These are phyloP conservation scores for Herpetotheres cachinnans DNA, from an alignment of 2,113 vertebrate genomes.

Conservation along the genomic window DNA sequence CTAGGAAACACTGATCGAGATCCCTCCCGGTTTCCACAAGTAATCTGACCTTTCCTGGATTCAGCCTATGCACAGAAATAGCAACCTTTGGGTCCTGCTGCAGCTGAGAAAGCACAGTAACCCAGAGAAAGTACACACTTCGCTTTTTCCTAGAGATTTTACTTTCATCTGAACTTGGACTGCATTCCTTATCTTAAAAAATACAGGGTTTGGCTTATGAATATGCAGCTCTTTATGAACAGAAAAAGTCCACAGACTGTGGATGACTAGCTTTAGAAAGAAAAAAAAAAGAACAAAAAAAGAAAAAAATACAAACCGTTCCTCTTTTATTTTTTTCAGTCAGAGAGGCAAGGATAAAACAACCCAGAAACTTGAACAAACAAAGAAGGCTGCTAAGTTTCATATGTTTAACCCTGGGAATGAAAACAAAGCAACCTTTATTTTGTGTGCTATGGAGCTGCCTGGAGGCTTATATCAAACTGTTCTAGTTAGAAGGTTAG, in stretches of 20 bases:
- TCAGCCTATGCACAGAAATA: not conserved
- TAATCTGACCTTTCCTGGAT: not conserved
- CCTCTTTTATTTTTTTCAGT: not conserved
- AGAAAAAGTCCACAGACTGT: not conserved
- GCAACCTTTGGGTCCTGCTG: not conserved
- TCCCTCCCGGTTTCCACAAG: not conserved
- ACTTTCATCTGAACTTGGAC: not conserved
- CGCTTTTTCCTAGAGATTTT: not conserved
- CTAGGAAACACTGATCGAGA: not conserved
- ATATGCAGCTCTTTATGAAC: not conserved
- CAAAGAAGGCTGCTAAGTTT: conserved; percentile 56
- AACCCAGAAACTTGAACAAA: conserved; percentile 39
- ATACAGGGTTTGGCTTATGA: not conserved
- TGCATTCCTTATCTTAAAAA: not conserved
- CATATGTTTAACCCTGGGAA: conserved; percentile 20
- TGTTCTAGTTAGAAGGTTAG: not conserved
- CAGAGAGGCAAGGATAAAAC: not conserved
- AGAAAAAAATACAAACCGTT: not conserved
- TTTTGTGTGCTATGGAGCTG: not conserved
- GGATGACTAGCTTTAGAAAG: not conserved
- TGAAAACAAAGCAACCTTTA: conserved; percentile 34
- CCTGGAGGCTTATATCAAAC: not conserved
- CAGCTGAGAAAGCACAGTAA: not conserved
- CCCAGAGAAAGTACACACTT: not conserved
- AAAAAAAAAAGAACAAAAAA: not conserved